Conservation (phyloP, 2,113 vertebrate species). For the Euleptes europaea region DNA sequence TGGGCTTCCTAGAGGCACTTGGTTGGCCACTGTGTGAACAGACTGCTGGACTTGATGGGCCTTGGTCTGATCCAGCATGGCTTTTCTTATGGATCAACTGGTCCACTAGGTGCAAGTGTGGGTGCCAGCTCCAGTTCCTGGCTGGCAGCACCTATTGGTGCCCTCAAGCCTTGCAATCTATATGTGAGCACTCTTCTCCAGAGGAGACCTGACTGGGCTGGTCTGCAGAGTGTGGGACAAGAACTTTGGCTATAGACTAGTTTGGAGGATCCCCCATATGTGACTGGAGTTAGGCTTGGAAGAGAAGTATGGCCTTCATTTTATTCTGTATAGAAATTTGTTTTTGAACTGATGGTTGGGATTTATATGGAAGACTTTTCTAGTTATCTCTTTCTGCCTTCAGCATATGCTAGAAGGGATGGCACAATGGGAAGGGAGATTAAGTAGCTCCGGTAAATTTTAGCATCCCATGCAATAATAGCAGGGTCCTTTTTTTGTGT, state of each 20-base stretch:
- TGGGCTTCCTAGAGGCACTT: no score
- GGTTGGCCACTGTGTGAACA: no score
- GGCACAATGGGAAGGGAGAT: neutral
- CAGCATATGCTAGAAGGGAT: slow-evolving; percentile 7
- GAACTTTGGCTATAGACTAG: neutral
- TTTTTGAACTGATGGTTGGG: slow-evolving; percentile 1
- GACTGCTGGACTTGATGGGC: no score
- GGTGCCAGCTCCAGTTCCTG: no score
- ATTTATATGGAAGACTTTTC: slow-evolving; percentile 14
- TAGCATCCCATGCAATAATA: slow-evolving; percentile 6
- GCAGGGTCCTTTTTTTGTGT: neutral
- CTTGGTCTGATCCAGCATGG: no score
- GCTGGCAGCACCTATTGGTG: no score
- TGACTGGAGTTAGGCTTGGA: neutral
- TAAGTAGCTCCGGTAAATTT: neutral
- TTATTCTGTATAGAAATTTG: neutral
- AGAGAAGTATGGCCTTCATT: neutral
- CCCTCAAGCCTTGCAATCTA: no score
- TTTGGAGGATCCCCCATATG: neutral
- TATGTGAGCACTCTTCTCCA: no score
- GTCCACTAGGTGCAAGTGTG: no score
- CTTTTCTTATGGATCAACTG: no score
- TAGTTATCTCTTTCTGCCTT: slow-evolving; percentile 22
- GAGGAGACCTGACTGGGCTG: no score
- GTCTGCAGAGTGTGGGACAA: no score